phyloP scores from a whole-genome alignment of 2,797 vertebrate genomes.

The Pyrrhura leucotis region DNA sequence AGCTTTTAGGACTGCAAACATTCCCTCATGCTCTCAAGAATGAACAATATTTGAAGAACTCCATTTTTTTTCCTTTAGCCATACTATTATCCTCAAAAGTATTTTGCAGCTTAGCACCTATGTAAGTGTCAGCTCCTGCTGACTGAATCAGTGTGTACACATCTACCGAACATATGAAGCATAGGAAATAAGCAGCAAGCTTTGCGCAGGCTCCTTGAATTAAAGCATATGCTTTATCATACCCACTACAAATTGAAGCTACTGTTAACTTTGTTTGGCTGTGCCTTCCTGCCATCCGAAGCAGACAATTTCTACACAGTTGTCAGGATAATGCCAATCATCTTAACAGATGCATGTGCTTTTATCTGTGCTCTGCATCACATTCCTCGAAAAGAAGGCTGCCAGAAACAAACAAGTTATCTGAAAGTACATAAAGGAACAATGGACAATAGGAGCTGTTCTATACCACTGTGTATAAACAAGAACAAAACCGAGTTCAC shows the following conservation, averaged over 20 bases:
- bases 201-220: neutral
- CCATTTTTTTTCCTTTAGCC: neutral
- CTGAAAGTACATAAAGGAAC: conserved; percentile 37
- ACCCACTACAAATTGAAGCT: neutral
- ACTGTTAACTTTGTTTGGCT: neutral
- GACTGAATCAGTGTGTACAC: neutral
- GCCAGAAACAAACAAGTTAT: conserved; percentile 41
- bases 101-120: neutral
- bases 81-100: neutral
- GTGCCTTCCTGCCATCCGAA: neutral
- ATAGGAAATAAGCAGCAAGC: neutral
- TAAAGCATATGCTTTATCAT: neutral
- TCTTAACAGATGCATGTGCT: neutral
- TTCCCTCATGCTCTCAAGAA: neutral
- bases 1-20: neutral
- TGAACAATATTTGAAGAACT: neutral
- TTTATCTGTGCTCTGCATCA: conserved; percentile 36
- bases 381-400: conserved; percentile 32
- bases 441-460: conserved; percentile 50
- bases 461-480: neutral
- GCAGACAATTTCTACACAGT: neutral
- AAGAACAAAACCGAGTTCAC: conserved; percentile 42
- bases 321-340: conserved; percentile 6
- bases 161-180: neutral
- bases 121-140: neutral